Evolutionary conservation across 2,113 vertebrate genomes (phyloP).

Genomic region (Oncorhynchus kisutch): DNA sequence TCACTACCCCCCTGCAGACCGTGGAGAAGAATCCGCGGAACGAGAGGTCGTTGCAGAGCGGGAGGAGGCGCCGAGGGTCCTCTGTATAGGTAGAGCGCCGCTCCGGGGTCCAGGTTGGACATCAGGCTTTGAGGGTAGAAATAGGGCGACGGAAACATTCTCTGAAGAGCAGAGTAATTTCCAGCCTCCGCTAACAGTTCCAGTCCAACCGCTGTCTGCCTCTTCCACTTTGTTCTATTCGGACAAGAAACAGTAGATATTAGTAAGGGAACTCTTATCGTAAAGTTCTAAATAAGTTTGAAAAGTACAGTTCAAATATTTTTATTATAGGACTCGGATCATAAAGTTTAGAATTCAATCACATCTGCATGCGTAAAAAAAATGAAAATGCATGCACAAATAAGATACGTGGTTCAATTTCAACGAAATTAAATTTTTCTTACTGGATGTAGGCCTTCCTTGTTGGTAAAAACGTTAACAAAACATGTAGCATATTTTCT

Average conservation of each 20-base stretch:
- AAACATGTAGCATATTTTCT: no score
- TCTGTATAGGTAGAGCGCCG: constrained; percentile 93
- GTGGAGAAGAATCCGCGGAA: constrained; percentile 94
- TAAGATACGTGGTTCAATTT: no score
- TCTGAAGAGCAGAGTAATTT: constrained; percentile 93
- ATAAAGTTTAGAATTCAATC: not conserved
- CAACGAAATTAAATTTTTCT: no score
- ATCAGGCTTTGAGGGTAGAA: constrained; percentile 96
- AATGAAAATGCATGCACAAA: not conserved
- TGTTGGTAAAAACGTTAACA: no score
- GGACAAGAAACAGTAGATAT: constrained; percentile 9
- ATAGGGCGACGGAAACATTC: constrained; percentile 97
- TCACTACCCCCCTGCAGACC: constrained; percentile 89
- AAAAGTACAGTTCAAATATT: not conserved
- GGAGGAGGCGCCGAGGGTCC: constrained; percentile 91
- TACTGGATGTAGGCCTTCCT: no score
- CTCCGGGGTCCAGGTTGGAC: constrained; percentile 93
- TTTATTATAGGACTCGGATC: not conserved
- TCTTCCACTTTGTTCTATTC: constrained; percentile 94
- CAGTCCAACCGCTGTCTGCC: constrained; percentile 94
- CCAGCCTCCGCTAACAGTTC: constrained; percentile 95
- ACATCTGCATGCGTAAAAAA: constrained; percentile 3
- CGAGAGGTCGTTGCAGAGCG: constrained; percentile 88
- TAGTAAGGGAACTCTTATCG: not conserved
- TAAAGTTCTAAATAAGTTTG: no score